Conservation (phyloP, 1,140 invertebrate genomes). For the Acromyrmex echinatior region DNA sequence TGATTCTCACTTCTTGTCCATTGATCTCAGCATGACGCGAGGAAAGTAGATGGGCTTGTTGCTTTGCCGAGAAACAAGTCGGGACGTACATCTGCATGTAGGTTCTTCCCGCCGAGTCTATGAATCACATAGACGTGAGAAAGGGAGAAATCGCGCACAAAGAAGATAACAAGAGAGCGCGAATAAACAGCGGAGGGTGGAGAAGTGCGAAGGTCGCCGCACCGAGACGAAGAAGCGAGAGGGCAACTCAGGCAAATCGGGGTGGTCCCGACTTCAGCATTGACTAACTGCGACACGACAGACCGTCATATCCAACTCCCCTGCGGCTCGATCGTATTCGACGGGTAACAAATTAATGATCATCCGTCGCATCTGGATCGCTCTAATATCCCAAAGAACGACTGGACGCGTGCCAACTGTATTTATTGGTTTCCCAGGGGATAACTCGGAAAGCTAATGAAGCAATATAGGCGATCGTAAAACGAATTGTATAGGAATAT, state of each 20-base stretch:
- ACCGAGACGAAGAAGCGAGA: slow-evolving; percentile 50
- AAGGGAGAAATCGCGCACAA: slow-evolving; percentile 53
- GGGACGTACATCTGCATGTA: slow-evolving; percentile 55
- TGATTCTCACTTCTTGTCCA: slow-evolving; percentile 37
- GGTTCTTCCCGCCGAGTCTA: slow-evolving; percentile 65
- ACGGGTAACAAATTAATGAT: slow-evolving; percentile 81
- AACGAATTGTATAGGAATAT: slow-evolving; percentile 4
- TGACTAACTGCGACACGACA: slow-evolving; percentile 82
- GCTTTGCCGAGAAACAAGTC: slow-evolving; percentile 5
- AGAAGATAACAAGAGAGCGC: slow-evolving; percentile 58
- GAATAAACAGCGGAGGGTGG: slow-evolving; percentile 8
- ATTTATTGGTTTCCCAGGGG: neutral
- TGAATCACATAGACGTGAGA: slow-evolving; percentile 69
- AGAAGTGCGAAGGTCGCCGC: slow-evolving; percentile 65
- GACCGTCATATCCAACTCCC: slow-evolving; percentile 79
- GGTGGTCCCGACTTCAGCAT: slow-evolving; percentile 79
- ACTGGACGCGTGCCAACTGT: neutral
- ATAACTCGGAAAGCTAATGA: neutral
- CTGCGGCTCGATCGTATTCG: slow-evolving; percentile 76
- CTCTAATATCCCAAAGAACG: neutral
- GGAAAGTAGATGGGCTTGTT: slow-evolving; percentile 47
- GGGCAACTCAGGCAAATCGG: slow-evolving; percentile 69
- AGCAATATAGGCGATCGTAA: neutral
- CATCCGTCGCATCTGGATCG: slow-evolving; percentile 68
- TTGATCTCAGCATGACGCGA: slow-evolving; percentile 51